Evolutionary conservation across 2,797 vertebrate genomes (phyloP), one percentile per base, ranked within the genome.

Genomic region (Molossus molossus): DNA sequence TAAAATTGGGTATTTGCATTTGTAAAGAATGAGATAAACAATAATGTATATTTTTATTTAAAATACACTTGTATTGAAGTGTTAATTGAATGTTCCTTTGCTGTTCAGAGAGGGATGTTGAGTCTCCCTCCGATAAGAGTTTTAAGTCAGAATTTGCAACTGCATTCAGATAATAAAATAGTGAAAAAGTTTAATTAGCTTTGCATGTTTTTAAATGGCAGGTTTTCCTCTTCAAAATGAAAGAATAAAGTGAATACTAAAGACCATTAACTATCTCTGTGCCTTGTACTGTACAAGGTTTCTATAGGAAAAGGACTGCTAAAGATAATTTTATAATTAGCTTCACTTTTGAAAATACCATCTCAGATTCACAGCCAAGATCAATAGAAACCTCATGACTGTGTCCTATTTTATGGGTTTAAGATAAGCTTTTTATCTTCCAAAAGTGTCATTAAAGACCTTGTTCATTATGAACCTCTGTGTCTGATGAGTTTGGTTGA

Each of bases 81-180:
- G 84, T 96, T 98, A 97, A 98, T 98, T 97, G 97, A 98, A 98
- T 96, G 97, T 94, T 97, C 97, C 94, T 97, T 97, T 97, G 96
- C 96, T 96, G 89, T 81, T 97, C 92, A 1, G 55, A 84, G 96
- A 96, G 33, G 91, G 87, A 96, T 96, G 96, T 97, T 92, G 96
- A 97, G 96, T 95, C 73, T 95, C 70, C 85, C 77, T 95, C 95
- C 89, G 97, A 98, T 98, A 98, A 98, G 97, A 96, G 96, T 96
- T 97, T 98, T 97, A 97, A 97, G 97, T 97, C 97, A 90, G 91
- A 95, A 96, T 97, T 97, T 91, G 86, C 89, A 96, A 95, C 95
- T 96, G 87, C 83, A 95, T 96, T 96, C 94, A 97, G 97, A 98
- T 98, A 98, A 97, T 92, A 85, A 96, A 97, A 96, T 76, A 94